Conservation (phyloP, 2,113 vertebrate species). For the Rostratula benghalensis region DNA sequence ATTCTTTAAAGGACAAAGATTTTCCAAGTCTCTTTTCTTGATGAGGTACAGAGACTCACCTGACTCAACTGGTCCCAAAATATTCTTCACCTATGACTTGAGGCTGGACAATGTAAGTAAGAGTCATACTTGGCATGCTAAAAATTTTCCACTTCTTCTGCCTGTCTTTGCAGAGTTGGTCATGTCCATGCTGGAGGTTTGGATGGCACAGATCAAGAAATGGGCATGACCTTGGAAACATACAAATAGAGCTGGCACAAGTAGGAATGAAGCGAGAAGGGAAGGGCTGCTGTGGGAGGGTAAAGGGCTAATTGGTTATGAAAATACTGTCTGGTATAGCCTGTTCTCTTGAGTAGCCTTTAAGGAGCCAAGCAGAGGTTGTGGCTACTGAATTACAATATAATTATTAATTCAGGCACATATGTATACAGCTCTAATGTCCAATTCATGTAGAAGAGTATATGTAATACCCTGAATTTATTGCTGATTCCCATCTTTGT, state of each 20-base stretch:
- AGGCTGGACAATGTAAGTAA: slow-evolving; percentile 56
- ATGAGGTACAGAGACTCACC: not conserved
- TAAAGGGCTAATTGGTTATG: not conserved
- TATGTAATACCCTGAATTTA: not conserved
- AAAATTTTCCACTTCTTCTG: not conserved
- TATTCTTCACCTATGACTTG: slow-evolving; percentile 52
- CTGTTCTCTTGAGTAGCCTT: not conserved
- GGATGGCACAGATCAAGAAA: not conserved
- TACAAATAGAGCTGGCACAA: not conserved
- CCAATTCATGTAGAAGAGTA: not conserved
- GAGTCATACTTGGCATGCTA: not conserved
- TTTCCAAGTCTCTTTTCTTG: slow-evolving; percentile 66
- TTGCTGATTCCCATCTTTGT: not conserved
- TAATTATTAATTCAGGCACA: not conserved
- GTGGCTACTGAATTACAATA: not conserved
- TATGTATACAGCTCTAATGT: not conserved
- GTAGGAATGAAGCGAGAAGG: not conserved
- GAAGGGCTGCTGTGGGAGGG: not conserved
- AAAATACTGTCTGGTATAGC: not conserved
- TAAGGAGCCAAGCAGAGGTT: not conserved
- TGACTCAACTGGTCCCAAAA: not conserved
- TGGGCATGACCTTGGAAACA: not conserved
- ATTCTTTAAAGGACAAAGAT: slow-evolving; percentile 23
- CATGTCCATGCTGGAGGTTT: not conserved
- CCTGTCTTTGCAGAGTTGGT: not conserved